Base-by-base conservation (phyloP, 2,888 invertebrate species). In the Lysandra bellargus region DNA sequence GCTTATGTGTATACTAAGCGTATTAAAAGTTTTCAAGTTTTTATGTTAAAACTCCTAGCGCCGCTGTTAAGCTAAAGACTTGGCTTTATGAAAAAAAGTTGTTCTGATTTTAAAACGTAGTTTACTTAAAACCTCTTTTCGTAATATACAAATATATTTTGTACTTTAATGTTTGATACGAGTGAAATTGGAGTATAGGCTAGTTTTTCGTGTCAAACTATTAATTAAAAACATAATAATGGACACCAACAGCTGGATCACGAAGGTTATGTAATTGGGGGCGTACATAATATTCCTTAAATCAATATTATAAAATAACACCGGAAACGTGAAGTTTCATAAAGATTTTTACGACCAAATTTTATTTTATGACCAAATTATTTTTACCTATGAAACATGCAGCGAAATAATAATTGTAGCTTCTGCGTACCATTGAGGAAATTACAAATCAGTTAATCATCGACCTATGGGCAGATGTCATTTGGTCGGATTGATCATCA, bases 11-110 rank as follows among this genome's bases (percentile, higher is more conserved):
- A 69, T 69, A 30, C 64, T 69, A 33, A 69, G 69, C 69, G 69
- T 37, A 69, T 69, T 69, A 69, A 69, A 37, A 69, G 69, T 69
- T 69, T 69, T 69, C 69, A 69, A 69, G 69, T 69, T 69, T 69
- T 69, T 69, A 69, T 69, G 33, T 37, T 69, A 14, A 69, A 69
- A 69, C 33, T 69, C 33, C 5, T 12, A 69, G 69, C 69, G 3
- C 12, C 30, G 69, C 69, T 69, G 23, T 69, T 69, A 69, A 69
- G 69, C 69, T 69, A 69, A 64, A 69, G 33, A 33, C 69, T 69
- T 69, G 4, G 69, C 69, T 69, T 69, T 37, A 69, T 33, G 69
- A 69, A 23, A 7, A 69, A 69, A 33, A 69, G 14, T 33, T 69
- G 14, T 37, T 33, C 69, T 69, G 4, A 37, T 37, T 69, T 37